These are phyloP conservation scores for Colostygia pectinataria DNA, from an alignment of 2,888 invertebrate species.

Conservation along the genomic window DNA sequence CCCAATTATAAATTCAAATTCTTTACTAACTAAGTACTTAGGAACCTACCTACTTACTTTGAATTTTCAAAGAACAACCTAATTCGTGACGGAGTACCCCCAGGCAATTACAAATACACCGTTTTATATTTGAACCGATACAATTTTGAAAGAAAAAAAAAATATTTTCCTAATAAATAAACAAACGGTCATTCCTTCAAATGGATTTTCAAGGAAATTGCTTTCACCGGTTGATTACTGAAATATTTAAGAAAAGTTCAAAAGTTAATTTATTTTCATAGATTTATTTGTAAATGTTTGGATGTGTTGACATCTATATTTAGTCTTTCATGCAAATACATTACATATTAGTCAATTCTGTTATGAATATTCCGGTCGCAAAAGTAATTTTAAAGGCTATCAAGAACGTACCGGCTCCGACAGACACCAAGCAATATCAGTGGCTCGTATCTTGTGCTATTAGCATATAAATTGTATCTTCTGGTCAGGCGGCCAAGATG, in stretches of 20 bases:
- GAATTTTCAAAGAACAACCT: slow-evolving; percentile 24
- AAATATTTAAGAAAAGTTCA: slow-evolving; percentile 4
- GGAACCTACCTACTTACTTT: background rate
- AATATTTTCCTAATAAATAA: slow-evolving; percentile 31
- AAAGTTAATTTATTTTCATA: background rate
- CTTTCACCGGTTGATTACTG: slow-evolving; percentile 20
- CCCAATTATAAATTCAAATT: slow-evolving; percentile 18
- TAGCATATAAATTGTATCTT: slow-evolving; percentile 84
- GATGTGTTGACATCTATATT: too few species aligned
- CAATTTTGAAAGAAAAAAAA: slow-evolving; percentile 39
- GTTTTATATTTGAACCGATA: slow-evolving; percentile 28
- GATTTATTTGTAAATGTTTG: too few species aligned
- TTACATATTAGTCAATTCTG: slow-evolving; percentile 26
- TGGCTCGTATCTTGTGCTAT: slow-evolving; percentile 75
- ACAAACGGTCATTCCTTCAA: slow-evolving; percentile 33
- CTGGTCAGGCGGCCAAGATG: slow-evolving; percentile 76
- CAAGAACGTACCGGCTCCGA: slow-evolving; percentile 54
- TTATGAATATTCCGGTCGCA: slow-evolving; percentile 53
- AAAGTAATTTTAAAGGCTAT: slow-evolving; percentile 75
- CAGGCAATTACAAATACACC: slow-evolving; percentile 22
- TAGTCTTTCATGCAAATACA: slow-evolving; percentile 25
- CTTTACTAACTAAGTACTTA: slow-evolving; percentile 8
- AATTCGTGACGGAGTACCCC: slow-evolving; percentile 15
- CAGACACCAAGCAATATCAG: slow-evolving; percentile 54
- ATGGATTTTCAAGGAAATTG: slow-evolving; percentile 25